Percentiles rank a stretch among this genome's conserved stretches.
phyloP scores from a whole-genome alignment of 2,888 invertebrate species.

The Sinohyriopsis cumingii region DNA sequence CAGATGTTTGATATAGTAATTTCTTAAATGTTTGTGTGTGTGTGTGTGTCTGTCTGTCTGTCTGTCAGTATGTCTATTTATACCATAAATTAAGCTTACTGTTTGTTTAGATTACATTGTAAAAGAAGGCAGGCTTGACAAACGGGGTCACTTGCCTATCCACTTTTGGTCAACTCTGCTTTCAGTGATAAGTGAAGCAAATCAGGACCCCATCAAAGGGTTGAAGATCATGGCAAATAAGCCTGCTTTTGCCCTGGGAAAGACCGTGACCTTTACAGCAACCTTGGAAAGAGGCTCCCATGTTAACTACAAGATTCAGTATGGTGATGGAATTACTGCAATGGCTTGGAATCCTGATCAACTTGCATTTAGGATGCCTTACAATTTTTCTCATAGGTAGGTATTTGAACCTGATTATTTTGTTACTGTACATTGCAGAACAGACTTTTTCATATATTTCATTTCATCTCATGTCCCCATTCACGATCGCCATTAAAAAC shows the following conservation, averaged over 20 bases:
- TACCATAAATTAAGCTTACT: too few species aligned
- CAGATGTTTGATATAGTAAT: too few species aligned
- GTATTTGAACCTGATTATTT: background rate
- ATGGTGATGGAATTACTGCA: conserved; percentile 37
- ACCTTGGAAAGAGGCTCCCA: conserved; percentile 43
- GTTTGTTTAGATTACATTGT: too few species aligned
- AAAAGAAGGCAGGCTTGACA: background rate
- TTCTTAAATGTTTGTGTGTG: too few species aligned
- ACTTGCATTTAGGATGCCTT: conserved; percentile 33
- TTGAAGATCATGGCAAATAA: conserved; percentile 16
- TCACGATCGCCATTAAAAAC: too few species aligned
- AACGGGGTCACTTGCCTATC: background rate
- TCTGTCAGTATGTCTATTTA: too few species aligned
- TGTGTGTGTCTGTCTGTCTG: too few species aligned
- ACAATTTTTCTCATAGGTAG: conserved; percentile 28
- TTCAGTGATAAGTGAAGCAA: conserved; percentile 38
- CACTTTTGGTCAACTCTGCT: conserved; percentile 2
- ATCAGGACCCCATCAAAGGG: conserved; percentile 37
- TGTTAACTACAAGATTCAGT: conserved; percentile 34
- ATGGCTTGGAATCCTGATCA: conserved; percentile 18
- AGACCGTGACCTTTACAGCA: conserved; percentile 25
- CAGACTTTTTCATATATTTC: too few species aligned
- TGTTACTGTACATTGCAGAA: too few species aligned
- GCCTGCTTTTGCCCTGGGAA: conserved; percentile 22
- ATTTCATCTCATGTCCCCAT: too few species aligned